phyloP scores from a whole-genome alignment of 2,888 invertebrate species.

The Tubulanus polymorphus region DNA sequence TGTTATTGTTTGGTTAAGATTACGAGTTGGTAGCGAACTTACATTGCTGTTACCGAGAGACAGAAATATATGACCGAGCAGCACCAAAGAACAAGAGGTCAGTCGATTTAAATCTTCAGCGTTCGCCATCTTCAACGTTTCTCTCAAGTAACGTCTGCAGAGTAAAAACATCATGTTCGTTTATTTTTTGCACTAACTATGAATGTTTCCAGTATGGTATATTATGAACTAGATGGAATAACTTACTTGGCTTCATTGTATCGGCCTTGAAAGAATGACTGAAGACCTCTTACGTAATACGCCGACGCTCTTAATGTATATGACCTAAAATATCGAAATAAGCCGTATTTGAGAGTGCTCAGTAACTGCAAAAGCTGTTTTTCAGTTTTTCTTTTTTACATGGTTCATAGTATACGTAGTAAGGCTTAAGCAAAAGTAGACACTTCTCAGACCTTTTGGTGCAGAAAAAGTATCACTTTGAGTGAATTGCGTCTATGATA shows the following conservation, averaged over 20 bases:
- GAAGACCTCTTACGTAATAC: conserved; percentile 86
- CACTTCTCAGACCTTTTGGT: too few relatives aligned
- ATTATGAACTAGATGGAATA: not conserved
- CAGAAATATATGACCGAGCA: conserved; percentile 93
- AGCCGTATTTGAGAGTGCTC: not conserved
- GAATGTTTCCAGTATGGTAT: not conserved
- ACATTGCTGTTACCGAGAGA: conserved; percentile 84
- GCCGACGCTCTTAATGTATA: conserved; percentile 81
- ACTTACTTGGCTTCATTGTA: conserved; percentile 96
- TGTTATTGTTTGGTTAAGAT: too few relatives aligned
- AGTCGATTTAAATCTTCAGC: conserved; percentile 94
- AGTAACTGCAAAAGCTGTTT: too few relatives aligned
- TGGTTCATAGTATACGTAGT: too few relatives aligned
- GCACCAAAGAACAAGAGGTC: conserved; percentile 91
- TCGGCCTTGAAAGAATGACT: conserved; percentile 92
- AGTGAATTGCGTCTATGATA: too few relatives aligned
- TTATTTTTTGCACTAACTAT: not conserved
- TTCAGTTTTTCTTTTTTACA: too few relatives aligned
- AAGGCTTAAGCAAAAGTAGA: too few relatives aligned
- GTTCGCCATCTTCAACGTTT: conserved; percentile 97
- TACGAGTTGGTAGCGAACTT: too few relatives aligned
- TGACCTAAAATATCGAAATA: conserved; percentile 57
- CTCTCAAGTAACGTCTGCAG: conserved; percentile 82
- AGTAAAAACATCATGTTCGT: conserved; percentile 2
- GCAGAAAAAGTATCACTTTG: too few relatives aligned